These are phyloP conservation scores for Diloba caeruleocephala DNA, from an alignment of 2,888 invertebrate genomes.

Conservation along the genomic window DNA sequence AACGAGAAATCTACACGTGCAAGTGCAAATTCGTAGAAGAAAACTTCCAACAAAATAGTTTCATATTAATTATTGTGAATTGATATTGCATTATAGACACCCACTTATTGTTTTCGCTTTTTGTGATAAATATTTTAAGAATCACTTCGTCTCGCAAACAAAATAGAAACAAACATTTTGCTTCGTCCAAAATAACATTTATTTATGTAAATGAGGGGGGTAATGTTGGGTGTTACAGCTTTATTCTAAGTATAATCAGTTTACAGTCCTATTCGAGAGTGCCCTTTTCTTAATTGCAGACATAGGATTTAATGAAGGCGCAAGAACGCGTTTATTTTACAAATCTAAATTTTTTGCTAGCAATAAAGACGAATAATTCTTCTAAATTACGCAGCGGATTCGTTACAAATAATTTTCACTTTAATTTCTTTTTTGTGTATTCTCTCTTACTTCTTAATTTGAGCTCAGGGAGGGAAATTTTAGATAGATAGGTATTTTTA, in stretches of 20 bases:
- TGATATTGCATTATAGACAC: constrained; percentile 16
- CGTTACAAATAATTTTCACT: constrained; percentile 11
- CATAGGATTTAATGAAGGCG: constrained; percentile 78
- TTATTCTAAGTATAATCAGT: constrained; percentile 81
- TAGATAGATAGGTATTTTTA: constrained; percentile 10
- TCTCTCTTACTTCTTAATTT: constrained; percentile 16
- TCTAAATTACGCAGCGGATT: constrained; percentile 14
- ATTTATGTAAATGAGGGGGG: constrained; percentile 76
- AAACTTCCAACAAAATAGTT: constrained; percentile 11
- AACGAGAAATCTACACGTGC: not conserved
- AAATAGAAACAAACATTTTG: constrained; percentile 69
- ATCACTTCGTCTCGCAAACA: constrained; percentile 50
- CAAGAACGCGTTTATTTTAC: constrained; percentile 71
- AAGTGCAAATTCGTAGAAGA: constrained; percentile 1
- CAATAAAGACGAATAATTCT: constrained; percentile 18
- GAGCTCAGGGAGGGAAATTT: constrained; percentile 3
- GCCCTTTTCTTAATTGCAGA: constrained; percentile 72
- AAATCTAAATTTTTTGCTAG: constrained; percentile 61
- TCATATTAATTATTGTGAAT: constrained; percentile 16
- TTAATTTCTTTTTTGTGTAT: constrained; percentile 11
- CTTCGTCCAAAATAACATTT: constrained; percentile 71
- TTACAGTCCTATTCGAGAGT: constrained; percentile 66
- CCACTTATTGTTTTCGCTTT: constrained; percentile 26
- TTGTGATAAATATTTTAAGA: constrained; percentile 42
- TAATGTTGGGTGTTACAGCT: constrained; percentile 78